phyloP scores from a whole-genome alignment of 1,140 invertebrate species.

The Meloidogyne chitwoodi region DNA sequence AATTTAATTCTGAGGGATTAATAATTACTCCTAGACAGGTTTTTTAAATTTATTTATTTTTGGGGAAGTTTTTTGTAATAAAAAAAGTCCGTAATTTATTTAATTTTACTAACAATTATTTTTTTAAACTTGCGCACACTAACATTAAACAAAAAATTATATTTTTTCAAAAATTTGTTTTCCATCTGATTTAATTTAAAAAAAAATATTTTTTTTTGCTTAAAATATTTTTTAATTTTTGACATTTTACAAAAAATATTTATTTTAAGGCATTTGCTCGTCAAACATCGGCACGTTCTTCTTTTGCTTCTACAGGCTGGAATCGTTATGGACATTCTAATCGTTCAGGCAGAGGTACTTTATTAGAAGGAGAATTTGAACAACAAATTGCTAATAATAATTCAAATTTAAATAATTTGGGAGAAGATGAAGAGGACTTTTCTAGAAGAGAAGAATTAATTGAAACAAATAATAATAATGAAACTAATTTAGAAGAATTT shows the following conservation, averaged over 20 bases:
- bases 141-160: too few species aligned
- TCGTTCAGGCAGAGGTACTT: slow-evolving; percentile 45
- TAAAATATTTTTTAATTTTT: neutral
- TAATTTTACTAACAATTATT: too few species aligned
- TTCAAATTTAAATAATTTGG: slow-evolving; percentile 33
- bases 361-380: slow-evolving; percentile 6
- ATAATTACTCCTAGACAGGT: slow-evolving; percentile 37
- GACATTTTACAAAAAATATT: neutral
- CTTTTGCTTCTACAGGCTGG: slow-evolving; percentile 43
- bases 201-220: neutral
- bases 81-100: too few species aligned
- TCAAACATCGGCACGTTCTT: slow-evolving; percentile 42
- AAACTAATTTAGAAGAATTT: neutral
- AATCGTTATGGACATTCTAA: slow-evolving; percentile 42
- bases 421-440: slow-evolving; percentile 25
- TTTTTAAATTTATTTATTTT: neutral
- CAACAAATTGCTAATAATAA: neutral
- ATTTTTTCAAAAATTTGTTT: slow-evolving; percentile 8
- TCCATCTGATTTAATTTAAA: too few species aligned
- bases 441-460: neutral
- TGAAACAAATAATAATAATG: slow-evolving; percentile 3
- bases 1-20: slow-evolving; percentile 13
- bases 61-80: neutral
- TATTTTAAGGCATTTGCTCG: slow-evolving; percentile 43
- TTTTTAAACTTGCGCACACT: too few species aligned